phyloP scores from a whole-genome alignment of 2,888 invertebrate species.

The Chesias legatella region DNA sequence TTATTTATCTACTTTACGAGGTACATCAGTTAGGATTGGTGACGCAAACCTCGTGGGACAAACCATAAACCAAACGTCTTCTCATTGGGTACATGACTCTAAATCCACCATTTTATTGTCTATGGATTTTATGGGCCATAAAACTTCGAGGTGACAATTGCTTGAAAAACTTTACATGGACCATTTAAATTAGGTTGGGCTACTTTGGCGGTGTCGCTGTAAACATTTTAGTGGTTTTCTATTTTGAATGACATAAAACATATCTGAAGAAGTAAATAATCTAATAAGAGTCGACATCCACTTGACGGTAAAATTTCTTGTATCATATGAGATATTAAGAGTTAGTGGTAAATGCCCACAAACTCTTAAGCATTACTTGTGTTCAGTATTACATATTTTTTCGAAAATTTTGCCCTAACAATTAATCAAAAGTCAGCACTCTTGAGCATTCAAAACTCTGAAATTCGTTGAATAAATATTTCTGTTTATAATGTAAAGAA shows the following conservation, averaged over 20 bases:
- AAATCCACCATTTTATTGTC: constrained; percentile 63
- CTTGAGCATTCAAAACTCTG: too few relatives aligned
- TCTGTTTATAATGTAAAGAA: too few relatives aligned
- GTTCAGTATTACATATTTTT: too few relatives aligned
- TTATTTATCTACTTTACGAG: constrained; percentile 70
- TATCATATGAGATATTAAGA: too few relatives aligned
- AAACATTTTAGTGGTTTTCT: constrained; percentile 24
- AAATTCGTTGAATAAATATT: too few relatives aligned
- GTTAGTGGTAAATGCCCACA: too few relatives aligned
- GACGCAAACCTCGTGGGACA: constrained; percentile 50
- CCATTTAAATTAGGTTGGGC: constrained; percentile 34
- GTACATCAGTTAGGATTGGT: constrained; percentile 60
- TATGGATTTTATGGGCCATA: constrained; percentile 55
- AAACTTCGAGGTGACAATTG: constrained; percentile 72
- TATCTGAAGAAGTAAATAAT: constrained; percentile 16
- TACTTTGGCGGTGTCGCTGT: constrained; percentile 24
- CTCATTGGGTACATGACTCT: constrained; percentile 60
- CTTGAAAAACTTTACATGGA: constrained; percentile 38
- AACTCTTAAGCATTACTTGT: too few relatives aligned
- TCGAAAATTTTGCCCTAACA: too few relatives aligned
- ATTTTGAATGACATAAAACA: constrained; percentile 16
- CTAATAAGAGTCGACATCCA: too few relatives aligned
- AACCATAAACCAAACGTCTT: constrained; percentile 55
- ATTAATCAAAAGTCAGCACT: too few relatives aligned
- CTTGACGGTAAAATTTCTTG: too few relatives aligned